These are phyloP conservation scores for Neoitamus cyanurus DNA, from an alignment of 2,888 invertebrate genomes.

Conservation along the genomic window DNA sequence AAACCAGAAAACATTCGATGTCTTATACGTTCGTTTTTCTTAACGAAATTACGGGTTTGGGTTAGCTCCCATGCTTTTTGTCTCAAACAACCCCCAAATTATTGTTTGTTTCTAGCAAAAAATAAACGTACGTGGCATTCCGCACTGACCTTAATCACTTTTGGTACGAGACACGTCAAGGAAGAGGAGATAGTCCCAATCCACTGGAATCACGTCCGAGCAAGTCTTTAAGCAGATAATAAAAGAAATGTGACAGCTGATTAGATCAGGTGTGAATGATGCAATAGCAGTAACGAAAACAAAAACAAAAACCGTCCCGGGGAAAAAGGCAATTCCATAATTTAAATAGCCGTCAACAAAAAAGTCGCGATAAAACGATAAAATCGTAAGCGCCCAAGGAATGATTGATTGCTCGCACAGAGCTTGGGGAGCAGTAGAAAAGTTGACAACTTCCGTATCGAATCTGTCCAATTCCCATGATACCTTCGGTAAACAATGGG, in stretches of 20 bases:
- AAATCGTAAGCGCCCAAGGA: neutral
- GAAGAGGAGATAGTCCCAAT: conserved; percentile 2
- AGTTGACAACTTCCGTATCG: conserved; percentile 12
- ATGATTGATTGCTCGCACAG: conserved; percentile 1
- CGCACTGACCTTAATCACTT: neutral
- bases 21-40: neutral
- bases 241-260: conserved; percentile 4
- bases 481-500: neutral
- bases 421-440: neutral
- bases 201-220: neutral
- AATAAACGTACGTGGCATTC: neutral
- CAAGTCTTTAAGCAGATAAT: neutral
- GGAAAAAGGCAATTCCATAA: neutral
- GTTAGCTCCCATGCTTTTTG: neutral
- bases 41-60: neutral
- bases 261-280: conserved; percentile 22
- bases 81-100: neutral
- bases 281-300: conserved; percentile 10
- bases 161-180: neutral
- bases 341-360: neutral
- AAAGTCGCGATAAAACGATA: neutral
- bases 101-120: neutral
- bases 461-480: neutral
- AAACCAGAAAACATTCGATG: neutral
- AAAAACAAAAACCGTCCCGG: neutral